These are phyloP conservation scores for Oasisia sp. DNA, from an alignment of 2,888 invertebrate genomes.

Conservation along the genomic window DNA sequence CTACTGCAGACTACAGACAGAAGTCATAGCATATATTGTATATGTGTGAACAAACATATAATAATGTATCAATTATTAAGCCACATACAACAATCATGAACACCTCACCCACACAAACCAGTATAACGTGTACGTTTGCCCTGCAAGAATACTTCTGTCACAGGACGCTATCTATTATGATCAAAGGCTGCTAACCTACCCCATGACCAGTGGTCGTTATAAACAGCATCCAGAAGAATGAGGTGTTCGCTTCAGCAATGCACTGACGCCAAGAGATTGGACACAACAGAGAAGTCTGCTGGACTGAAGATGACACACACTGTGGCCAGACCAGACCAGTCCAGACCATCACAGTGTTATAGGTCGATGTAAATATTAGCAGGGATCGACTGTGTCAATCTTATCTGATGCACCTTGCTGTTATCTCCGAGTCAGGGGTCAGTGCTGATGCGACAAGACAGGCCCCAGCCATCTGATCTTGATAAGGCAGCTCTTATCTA, in stretches of 20 bases:
- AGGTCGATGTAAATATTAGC: not conserved
- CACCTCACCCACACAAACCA: too few relatives aligned
- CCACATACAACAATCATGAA: too few relatives aligned
- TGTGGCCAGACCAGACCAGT: not conserved
- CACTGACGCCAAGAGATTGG: not conserved
- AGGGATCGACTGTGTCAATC: not conserved
- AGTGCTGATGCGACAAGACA: not conserved
- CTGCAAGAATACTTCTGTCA: too few relatives aligned
- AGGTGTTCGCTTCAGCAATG: conserved; percentile 2
- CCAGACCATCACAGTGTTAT: not conserved
- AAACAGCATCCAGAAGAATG: not conserved
- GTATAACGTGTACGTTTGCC: too few relatives aligned
- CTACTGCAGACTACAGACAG: too few relatives aligned
- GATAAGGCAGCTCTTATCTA: conserved; percentile 1
- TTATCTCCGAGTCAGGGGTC: not conserved
- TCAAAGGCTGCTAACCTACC: too few relatives aligned
- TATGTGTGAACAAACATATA: too few relatives aligned
- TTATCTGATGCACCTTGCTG: conserved; percentile 13
- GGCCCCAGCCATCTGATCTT: not conserved
- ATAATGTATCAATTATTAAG: too few relatives aligned
- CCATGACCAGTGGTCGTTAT: not conserved
- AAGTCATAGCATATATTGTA: too few relatives aligned
- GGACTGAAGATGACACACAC: not conserved
- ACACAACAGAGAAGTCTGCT: not conserved
- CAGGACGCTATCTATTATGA: too few relatives aligned